Evolutionary conservation across 2,113 vertebrate genomes (phyloP).

Genomic region (zebrafish (Danio rerio)): GRCz12tu NC_133186.1:47503001-47503500

Average conservation of each 20-base stretch:
- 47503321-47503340: neutral
- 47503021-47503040: neutral
- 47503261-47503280: constrained; percentile 35
- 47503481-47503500: neutral
- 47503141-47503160: constrained; percentile 56
- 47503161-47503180: constrained; percentile 54
- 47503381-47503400: neutral
- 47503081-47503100: constrained; percentile 59
- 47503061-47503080: constrained; percentile 39
- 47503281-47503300: constrained; percentile 40
- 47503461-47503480: neutral
- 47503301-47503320: constrained; percentile 26
- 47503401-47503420: neutral
- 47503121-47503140: constrained; percentile 66
- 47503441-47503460: neutral
- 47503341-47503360: neutral
- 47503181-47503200: constrained; percentile 48
- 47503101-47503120: constrained; percentile 60
- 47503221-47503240: constrained; percentile 67
- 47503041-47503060: constrained; percentile 3
- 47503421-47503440: neutral
- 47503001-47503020: constrained; percentile 62
- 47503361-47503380: neutral
- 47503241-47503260: constrained; percentile 58
- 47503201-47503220: constrained; percentile 68